These are phyloP conservation scores for Yponomeuta plumbellus DNA, from an alignment of 2,888 invertebrate genomes.

Conservation along the genomic window DNA sequence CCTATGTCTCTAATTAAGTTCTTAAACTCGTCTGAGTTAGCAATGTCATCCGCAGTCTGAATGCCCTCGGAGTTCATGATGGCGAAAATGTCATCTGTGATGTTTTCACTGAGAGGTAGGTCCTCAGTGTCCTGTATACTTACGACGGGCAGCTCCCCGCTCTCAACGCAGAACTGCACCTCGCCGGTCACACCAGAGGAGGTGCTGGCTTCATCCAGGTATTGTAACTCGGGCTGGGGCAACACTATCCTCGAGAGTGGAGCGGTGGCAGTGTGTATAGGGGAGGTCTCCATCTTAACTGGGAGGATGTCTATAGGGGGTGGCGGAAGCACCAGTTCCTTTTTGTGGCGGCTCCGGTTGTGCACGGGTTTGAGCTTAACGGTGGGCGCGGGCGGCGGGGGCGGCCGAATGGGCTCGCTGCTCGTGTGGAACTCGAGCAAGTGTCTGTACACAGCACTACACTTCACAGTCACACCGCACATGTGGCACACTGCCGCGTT, in stretches of 20 bases:
- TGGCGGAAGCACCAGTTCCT: constrained; percentile 53
- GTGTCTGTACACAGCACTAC: constrained; percentile 85
- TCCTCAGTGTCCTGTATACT: constrained; percentile 73
- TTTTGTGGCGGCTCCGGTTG: constrained; percentile 59
- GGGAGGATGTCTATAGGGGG: constrained; percentile 52
- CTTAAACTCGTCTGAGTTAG: constrained; percentile 69
- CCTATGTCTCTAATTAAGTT: constrained; percentile 71
- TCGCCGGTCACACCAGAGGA: constrained; percentile 52
- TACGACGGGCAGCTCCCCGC: constrained; percentile 68
- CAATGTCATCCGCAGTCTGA: constrained; percentile 67
- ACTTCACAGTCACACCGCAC: constrained; percentile 86
- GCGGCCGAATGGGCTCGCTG: constrained; percentile 59
- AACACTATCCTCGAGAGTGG: constrained; percentile 59
- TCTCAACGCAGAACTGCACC: constrained; percentile 64
- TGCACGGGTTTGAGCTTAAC: constrained; percentile 46
- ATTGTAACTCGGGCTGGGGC: constrained; percentile 59
- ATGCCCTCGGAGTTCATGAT: constrained; percentile 74
- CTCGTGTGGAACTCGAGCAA: constrained; percentile 76
- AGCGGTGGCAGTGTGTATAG: constrained; percentile 53
- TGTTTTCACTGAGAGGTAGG: constrained; percentile 62
- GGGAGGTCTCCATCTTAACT: constrained; percentile 55
- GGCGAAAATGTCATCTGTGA: constrained; percentile 69
- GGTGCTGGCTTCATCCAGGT: constrained; percentile 53
- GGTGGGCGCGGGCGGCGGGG: constrained; percentile 56
- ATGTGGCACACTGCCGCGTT: constrained; percentile 86